These are phyloP conservation scores for Thamnophis sirtalis DNA, from an alignment of 2,113 vertebrate genomes.

Conservation along the genomic window DNA sequence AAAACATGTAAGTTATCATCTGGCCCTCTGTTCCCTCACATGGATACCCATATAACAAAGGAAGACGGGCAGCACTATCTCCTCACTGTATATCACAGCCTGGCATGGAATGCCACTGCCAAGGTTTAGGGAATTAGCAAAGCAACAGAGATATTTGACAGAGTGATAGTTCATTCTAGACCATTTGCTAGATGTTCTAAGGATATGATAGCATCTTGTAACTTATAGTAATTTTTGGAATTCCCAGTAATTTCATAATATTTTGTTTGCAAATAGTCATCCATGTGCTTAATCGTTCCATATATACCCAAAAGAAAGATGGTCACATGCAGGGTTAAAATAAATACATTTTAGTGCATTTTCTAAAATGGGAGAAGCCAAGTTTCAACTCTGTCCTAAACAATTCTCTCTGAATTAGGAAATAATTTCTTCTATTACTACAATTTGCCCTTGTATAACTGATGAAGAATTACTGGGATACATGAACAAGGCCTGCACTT, in stretches of 20 bases:
- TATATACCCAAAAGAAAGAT: neutral
- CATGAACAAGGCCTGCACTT: neutral
- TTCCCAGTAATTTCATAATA: neutral
- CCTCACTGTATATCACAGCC: neutral
- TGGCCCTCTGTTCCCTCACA: neutral
- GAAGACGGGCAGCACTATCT: neutral
- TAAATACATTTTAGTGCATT: neutral
- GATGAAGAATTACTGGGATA: neutral
- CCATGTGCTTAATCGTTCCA: neutral
- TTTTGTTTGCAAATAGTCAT: neutral
- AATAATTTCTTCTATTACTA: neutral
- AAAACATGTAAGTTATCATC: neutral
- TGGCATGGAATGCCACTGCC: neutral
- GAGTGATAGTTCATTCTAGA: neutral
- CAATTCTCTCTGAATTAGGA: neutral
- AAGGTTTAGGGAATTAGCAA: neutral
- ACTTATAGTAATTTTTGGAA: neutral
- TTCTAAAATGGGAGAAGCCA: neutral
- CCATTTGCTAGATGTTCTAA: neutral
- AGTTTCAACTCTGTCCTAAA: neutral
- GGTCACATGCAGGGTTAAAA: neutral
- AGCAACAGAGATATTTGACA: neutral
- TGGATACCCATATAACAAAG: neutral
- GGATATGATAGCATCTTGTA: neutral
- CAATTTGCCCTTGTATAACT: neutral